These are phyloP conservation scores for Drosophila ficusphila DNA, from an alignment of 1,140 invertebrate species.

Conservation along the genomic window DNA sequence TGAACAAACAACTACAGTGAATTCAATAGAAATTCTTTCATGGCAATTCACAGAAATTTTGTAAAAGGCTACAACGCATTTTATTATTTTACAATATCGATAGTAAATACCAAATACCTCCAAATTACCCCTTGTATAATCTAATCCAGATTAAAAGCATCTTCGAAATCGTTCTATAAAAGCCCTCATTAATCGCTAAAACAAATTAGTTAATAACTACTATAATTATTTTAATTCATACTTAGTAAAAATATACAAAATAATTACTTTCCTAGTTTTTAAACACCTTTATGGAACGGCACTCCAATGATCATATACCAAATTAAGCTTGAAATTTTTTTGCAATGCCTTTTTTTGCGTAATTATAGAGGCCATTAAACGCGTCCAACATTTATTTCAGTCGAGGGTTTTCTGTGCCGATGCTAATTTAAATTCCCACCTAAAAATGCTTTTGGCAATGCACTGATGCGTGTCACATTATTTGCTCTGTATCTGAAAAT, in stretches of 20 bases:
- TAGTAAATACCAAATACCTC: neutral
- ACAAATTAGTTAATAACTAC: conserved; percentile 30
- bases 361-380: conserved; percentile 26
- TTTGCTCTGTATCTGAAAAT: neutral
- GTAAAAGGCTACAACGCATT: neutral
- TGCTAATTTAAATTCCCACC: conserved; percentile 28
- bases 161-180: neutral
- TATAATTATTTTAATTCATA: conserved; percentile 31
- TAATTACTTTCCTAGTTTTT: conserved; percentile 12
- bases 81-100: neutral
- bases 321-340: conserved; percentile 44
- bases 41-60: neutral
- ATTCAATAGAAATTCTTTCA: neutral
- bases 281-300: conserved; percentile 19
- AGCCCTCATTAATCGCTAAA: conserved; percentile 3
- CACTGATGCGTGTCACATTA: conserved; percentile 32
- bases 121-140: neutral
- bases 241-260: neutral
- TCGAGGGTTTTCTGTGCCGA: conserved; percentile 12
- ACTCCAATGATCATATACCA: conserved; percentile 45
- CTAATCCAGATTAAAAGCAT: neutral
- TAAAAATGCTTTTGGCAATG: conserved; percentile 39
- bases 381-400: conserved; percentile 1
- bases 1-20: no score
- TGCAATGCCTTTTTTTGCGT: conserved; percentile 3